Evolutionary conservation across 2,888 invertebrate genomes (phyloP).

Genomic region (Macrosiphum euphorbiae): DNA sequence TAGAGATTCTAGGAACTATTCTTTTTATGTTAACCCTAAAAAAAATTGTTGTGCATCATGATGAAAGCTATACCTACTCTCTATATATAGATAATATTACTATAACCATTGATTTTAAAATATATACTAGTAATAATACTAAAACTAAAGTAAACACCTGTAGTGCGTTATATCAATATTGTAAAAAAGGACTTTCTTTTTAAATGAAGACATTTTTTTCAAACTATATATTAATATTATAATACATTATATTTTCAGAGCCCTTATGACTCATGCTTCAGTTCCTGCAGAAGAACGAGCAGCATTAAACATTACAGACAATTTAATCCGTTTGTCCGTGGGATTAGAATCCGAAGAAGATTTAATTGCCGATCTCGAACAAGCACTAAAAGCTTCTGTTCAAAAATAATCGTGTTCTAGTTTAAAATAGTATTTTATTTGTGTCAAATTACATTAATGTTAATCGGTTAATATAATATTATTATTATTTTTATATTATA

Average conservation of each 20-base stretch:
- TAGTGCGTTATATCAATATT: no score
- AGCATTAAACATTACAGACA: constrained; percentile 85
- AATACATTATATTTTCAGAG: constrained; percentile 73
- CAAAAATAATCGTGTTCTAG: constrained; percentile 29
- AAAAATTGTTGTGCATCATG: no score
- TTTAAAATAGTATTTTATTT: constrained; percentile 20
- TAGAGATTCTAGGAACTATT: not conserved
- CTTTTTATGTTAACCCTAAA: not conserved
- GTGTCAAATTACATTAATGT: not conserved
- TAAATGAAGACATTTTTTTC: no score
- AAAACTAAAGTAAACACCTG: no score
- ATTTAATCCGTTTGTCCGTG: constrained; percentile 88
- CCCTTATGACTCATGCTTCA: constrained; percentile 95
- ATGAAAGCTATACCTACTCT: no score
- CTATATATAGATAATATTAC: no score
- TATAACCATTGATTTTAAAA: no score
- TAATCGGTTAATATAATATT: not conserved
- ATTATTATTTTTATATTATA: not conserved
- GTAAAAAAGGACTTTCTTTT: no score
- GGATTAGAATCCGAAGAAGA: constrained; percentile 91
- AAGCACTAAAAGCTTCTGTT: constrained; percentile 77
- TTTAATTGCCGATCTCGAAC: constrained; percentile 85
- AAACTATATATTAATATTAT: no score
- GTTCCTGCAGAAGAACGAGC: constrained; percentile 82
- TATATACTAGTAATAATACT: no score